Base-by-base conservation (phyloP, 2,797 vertebrate genomes). In the Enoplosus armatus region DNA sequence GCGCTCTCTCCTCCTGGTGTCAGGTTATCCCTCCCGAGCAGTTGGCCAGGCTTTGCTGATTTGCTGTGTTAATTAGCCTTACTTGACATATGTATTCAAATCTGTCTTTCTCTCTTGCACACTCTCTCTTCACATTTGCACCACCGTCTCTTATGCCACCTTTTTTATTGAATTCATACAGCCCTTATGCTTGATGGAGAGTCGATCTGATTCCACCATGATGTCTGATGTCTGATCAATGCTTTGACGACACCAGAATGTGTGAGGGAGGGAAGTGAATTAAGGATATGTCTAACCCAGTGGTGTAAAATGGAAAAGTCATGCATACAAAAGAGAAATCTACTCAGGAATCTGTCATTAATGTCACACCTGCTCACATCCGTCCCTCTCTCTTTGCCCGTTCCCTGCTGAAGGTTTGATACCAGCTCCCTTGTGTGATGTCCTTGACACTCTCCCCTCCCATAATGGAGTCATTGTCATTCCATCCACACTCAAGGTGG, bases 381-480 rank as follows among this genome's bases (percentile, higher is more conserved):
- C 27, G 64, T 47, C 59, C 16, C 12, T 58, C 56, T 56, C 56
- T 53, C 26, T 80, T 2, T 7, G 39, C 56, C 37, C 2, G 3
- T 48, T 59, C 39, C 41, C 27, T 45, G 53, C 45, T 76, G 41
- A 67, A 64, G 15, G 54, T 77, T 78, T 50, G 65, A 2, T 66
- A 22, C 43, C 65, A 68, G 76, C 72, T 85, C 77, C 69, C 53
- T 59, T 66, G 47, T 48, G 79, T 72, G 51, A 55, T 37, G 83
- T 86, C 86, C 85, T 87, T 84, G 82, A 84, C 77, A 56, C 71
- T 77, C 80, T 41, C 39, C 70, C 55, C 66, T 76, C 53, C 75
- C 68, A 71, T 59, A 81, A 82, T 66, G 60, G 54, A 82, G 72
- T 80, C 77, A 80, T 92, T 90, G 78, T 70, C 71, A 93, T 92